phyloP scores from a whole-genome alignment of 2,113 vertebrate species.

The Rhegmatorhina hoffmannsi region DNA sequence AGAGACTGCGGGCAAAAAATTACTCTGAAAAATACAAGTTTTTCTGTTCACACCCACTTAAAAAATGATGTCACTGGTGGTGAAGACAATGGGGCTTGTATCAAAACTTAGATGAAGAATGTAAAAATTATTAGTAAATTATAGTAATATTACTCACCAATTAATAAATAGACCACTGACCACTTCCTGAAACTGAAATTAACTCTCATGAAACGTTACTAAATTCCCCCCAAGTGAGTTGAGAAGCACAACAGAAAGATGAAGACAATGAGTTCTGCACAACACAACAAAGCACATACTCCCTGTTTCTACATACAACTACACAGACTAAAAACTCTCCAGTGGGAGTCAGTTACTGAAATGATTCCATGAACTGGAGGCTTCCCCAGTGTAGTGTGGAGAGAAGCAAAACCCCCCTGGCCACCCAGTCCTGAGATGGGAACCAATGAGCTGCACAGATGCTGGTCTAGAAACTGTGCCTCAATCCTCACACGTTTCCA shows the following conservation, averaged over 20 bases:
- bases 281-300: neutral
- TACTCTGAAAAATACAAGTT: neutral
- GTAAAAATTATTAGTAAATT: neutral
- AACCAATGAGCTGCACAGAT: neutral
- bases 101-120: neutral
- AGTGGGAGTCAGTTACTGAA: neutral
- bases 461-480: neutral
- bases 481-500: accelerated
- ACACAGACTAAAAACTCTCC: neutral
- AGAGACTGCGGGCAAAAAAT: neutral
- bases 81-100: neutral
- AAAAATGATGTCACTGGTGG: neutral
- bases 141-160: neutral
- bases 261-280: neutral
- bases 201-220: neutral
- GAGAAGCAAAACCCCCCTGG: neutral
- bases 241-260: neutral
- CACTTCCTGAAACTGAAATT: neutral
- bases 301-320: neutral
- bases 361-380: neutral
- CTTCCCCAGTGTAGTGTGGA: neutral
- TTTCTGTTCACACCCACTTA: neutral
- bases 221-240: neutral
- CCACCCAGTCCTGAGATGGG: neutral
- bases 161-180: neutral